Conservation (phyloP, 2,797 vertebrate genomes). For the Diglossa cyanea region DNA sequence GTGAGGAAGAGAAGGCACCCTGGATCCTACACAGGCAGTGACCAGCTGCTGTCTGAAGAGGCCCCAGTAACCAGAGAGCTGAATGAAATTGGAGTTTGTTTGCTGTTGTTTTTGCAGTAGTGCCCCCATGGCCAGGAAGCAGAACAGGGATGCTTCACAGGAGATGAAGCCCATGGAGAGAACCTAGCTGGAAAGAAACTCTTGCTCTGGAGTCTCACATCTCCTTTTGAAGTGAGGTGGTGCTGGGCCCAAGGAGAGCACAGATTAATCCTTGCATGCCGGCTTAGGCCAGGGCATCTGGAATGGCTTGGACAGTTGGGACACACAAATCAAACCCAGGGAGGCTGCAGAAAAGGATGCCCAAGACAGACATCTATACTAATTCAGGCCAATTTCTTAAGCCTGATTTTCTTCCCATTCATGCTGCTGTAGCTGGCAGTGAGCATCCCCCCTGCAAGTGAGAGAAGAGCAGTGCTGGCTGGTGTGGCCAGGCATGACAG, state of each 20-base stretch:
- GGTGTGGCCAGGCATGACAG: no score
- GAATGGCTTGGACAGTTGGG: background rate
- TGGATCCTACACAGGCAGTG: background rate
- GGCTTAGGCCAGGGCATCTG: background rate
- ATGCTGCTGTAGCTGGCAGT: background rate
- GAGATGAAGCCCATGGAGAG: background rate
- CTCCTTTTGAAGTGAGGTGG: background rate
- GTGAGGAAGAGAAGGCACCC: background rate
- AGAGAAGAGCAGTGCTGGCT: background rate
- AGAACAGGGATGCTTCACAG: background rate
- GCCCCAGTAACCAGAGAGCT: background rate
- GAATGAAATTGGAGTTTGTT: background rate
- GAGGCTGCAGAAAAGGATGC: background rate
- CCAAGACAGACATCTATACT: background rate
- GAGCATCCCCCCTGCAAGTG: background rate
- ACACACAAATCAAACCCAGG: background rate
- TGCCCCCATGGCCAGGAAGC: background rate
- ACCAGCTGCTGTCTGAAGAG: background rate
- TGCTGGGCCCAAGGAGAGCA: background rate
- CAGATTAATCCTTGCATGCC: background rate
- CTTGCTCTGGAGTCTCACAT: background rate
- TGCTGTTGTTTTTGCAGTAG: background rate
- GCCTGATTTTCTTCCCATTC: background rate
- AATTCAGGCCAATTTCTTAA: background rate
- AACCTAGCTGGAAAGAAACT: background rate